A percentile compares a stretch with the other conserved stretches of the same genome.
Evolutionary conservation across 2,888 invertebrate species (phyloP).

Genomic region (Drosophila barbarae): DNA sequence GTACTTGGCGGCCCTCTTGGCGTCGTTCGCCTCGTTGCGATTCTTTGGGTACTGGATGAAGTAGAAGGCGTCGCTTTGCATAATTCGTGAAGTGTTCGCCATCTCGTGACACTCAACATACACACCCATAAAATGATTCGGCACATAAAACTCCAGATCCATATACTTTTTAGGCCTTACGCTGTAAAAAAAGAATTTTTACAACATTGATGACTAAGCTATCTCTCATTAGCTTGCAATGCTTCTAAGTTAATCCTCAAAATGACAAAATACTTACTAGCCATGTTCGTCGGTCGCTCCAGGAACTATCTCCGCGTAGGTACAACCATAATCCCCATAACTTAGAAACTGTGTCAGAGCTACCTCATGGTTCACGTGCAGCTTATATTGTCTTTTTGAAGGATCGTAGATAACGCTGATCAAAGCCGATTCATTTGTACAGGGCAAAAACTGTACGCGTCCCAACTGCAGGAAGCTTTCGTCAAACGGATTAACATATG

Average conservation of each 20-base stretch:
- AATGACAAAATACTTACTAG: constrained; percentile 26
- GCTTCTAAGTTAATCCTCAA: not conserved
- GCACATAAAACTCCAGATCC: constrained; percentile 16
- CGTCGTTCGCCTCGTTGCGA: not conserved
- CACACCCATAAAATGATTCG: constrained; percentile 25
- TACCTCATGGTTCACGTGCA: constrained; percentile 16
- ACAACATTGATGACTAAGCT: no score
- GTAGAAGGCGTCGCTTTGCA: constrained; percentile 80
- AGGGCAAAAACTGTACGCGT: constrained; percentile 2
- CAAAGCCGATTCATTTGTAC: constrained; percentile 27
- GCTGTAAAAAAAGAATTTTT: not conserved
- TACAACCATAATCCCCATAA: constrained; percentile 1
- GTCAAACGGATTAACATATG: constrained; percentile 21
- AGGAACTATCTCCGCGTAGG: not conserved
- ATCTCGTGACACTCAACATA: constrained; percentile 44
- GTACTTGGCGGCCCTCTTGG: not conserved
- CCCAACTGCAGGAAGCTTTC: not conserved
- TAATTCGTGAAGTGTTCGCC: constrained; percentile 42
- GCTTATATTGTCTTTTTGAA: constrained; percentile 18
- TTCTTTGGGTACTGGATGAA: constrained; percentile 77
- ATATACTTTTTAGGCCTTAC: not conserved
- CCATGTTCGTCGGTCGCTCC: constrained; percentile 4
- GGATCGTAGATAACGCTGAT: constrained; percentile 35
- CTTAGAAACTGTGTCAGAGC: not conserved
- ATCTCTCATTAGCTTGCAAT: not conserved